These are phyloP conservation scores for Eupithecia exiguata DNA, from an alignment of 2,888 invertebrate species.

Conservation along the genomic window DNA sequence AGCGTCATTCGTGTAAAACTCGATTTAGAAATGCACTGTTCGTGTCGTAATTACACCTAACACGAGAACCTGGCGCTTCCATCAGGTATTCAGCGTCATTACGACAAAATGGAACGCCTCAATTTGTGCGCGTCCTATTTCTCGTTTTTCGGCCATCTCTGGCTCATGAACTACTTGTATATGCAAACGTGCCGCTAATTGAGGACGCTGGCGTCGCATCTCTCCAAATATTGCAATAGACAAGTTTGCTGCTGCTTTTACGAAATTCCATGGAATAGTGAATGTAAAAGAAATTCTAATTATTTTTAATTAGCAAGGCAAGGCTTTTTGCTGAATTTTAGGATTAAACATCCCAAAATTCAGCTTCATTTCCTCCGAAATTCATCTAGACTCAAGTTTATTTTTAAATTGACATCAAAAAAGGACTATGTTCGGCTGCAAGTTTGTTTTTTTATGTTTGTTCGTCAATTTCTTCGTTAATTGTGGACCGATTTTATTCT, in stretches of 20 bases:
- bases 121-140: conserved; percentile 28
- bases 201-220: conserved; percentile 4
- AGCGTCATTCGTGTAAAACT: not conserved
- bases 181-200: not conserved
- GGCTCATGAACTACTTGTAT: conserved; percentile 8
- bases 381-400: not conserved
- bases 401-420: not conserved
- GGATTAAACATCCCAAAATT: not conserved
- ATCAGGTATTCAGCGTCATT: conserved; percentile 35
- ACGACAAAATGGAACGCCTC: conserved; percentile 25
- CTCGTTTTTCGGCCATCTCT: conserved; percentile 14
- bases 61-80: not conserved
- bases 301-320: not conserved
- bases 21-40: not conserved
- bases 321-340: not conserved
- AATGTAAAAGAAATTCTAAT: not conserved
- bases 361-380: not conserved
- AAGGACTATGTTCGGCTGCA: no score
- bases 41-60: not conserved
- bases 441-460: not conserved
- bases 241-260: not conserved
- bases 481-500: no score
- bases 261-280: not conserved
- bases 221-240: conserved; percentile 24
- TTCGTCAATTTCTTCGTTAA: not conserved